Evolutionary conservation across 2,888 invertebrate species (phyloP).

Genomic region (Plebejus melissa): DNA sequence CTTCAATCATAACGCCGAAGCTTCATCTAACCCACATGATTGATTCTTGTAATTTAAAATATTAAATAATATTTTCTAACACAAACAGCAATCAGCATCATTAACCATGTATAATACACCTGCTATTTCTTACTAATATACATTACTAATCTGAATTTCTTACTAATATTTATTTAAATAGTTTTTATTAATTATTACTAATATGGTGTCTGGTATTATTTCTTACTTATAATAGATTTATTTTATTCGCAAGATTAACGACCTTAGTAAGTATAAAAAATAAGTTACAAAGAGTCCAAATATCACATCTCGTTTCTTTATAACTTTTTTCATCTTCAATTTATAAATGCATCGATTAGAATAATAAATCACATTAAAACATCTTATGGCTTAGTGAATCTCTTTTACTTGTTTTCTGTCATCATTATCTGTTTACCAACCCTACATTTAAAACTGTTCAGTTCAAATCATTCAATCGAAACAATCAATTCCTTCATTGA

Average conservation of each 20-base stretch:
- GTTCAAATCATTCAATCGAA: conserved; percentile 30
- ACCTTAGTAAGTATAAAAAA: not conserved
- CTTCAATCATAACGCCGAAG: conserved; percentile 33
- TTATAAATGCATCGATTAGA: not conserved
- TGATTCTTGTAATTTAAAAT: conserved; percentile 28
- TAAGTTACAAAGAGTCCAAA: not conserved
- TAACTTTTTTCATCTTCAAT: not conserved
- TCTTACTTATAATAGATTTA: not conserved
- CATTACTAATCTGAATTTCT: conserved; percentile 30
- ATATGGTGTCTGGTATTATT: conserved; percentile 30
- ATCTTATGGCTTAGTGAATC: conserved; percentile 2
- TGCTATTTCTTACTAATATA: conserved; percentile 33
- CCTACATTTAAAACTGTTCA: conserved; percentile 23
- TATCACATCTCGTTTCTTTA: not conserved
- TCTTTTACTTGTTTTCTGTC: conserved; percentile 5
- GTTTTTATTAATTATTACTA: not conserved
- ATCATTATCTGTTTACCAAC: not conserved
- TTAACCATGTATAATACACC: conserved; percentile 28
- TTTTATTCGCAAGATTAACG: conserved; percentile 3
- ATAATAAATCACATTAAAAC: not conserved
- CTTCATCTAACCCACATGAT: conserved; percentile 34
- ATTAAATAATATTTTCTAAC: not conserved
- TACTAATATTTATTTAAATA: not conserved
- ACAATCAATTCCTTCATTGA: conserved; percentile 3
- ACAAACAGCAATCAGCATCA: conserved; percentile 6